These are phyloP conservation scores for Columba janthina DNA, from an alignment of 2,113 vertebrate species.

Conservation along the genomic window DNA sequence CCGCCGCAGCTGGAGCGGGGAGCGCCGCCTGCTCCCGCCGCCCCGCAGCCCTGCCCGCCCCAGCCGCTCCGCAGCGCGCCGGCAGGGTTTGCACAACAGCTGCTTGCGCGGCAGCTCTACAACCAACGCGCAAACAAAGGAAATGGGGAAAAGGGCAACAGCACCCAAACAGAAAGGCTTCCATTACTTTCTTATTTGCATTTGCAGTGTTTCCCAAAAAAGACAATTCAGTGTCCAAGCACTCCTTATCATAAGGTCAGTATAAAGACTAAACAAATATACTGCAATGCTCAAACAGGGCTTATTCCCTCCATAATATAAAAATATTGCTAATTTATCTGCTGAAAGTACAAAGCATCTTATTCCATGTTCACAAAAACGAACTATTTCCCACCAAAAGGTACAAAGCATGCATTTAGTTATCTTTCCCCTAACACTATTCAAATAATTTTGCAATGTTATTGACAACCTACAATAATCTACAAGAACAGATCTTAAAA, in stretches of 20 bases:
- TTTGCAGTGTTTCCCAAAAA: constrained; percentile 33
- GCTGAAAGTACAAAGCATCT: neutral
- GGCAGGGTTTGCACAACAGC: constrained; percentile 98
- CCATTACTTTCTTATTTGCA: constrained; percentile 29
- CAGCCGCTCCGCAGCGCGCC: constrained; percentile 90
- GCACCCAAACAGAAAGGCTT: constrained; percentile 41
- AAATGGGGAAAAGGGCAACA: constrained; percentile 74
- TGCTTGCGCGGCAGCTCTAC: constrained; percentile 88
- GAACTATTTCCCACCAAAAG: neutral
- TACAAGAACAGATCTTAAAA: neutral
- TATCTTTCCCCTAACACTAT: neutral
- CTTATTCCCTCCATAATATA: neutral
- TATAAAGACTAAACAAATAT: neutral
- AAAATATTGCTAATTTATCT: neutral
- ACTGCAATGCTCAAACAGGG: neutral
- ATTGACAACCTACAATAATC: neutral
- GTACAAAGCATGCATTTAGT: neutral
- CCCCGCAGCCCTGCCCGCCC: constrained; percentile 70
- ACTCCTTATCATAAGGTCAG: neutral
- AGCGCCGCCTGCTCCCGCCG: constrained; percentile 83
- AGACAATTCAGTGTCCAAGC: neutral
- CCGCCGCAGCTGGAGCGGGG: constrained; percentile 85
- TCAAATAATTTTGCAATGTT: neutral
- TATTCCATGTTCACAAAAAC: neutral
- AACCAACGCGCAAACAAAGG: constrained; percentile 94